Evolutionary conservation across 92 coral and sea anemone genomes (phyloP).

Genomic region (Siderastrea radians): DNA sequence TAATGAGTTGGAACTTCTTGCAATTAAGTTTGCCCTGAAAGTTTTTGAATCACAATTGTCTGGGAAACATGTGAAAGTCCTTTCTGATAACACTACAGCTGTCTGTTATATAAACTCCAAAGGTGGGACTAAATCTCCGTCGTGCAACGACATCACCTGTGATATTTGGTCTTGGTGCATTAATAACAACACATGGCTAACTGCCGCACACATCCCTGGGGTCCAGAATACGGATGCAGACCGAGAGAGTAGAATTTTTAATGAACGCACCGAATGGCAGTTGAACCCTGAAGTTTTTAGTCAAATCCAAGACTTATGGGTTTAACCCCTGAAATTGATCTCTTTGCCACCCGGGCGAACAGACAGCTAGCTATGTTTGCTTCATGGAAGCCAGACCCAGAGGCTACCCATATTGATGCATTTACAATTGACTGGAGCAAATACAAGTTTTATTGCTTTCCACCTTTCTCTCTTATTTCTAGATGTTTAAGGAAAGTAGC

Average conservation of each 20-base stretch:
- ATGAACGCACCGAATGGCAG: slow-evolving; percentile 1
- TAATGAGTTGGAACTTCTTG: slow-evolving; percentile 46
- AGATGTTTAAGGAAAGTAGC: slow-evolving; percentile 25
- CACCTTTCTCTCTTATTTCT: slow-evolving; percentile 18
- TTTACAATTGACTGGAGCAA: neutral
- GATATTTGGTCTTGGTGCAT: slow-evolving; percentile 51
- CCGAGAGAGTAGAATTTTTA: neutral
- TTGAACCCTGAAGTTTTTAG: neutral
- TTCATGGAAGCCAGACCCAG: neutral
- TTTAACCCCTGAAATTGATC: slow-evolving; percentile 15
- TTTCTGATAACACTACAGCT: slow-evolving; percentile 63
- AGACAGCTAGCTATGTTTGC: neutral
- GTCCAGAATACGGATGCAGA: slow-evolving; percentile 6
- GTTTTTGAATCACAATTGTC: slow-evolving; percentile 22
- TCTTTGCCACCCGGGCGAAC: slow-evolving; percentile 8
- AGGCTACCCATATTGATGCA: slow-evolving; percentile 4
- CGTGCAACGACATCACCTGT: slow-evolving; percentile 1
- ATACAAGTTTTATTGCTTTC: neutral
- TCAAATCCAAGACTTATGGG: neutral
- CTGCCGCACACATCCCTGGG: slow-evolving; percentile 49
- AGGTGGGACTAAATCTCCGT: slow-evolving; percentile 29
- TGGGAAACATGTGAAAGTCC: slow-evolving; percentile 30
- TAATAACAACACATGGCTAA: slow-evolving; percentile 8
- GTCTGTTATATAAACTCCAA: slow-evolving; percentile 43
- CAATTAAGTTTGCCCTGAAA: slow-evolving; percentile 43